phyloP scores from a whole-genome alignment of 2,888 invertebrate genomes.

The Megamerina dolium region DNA sequence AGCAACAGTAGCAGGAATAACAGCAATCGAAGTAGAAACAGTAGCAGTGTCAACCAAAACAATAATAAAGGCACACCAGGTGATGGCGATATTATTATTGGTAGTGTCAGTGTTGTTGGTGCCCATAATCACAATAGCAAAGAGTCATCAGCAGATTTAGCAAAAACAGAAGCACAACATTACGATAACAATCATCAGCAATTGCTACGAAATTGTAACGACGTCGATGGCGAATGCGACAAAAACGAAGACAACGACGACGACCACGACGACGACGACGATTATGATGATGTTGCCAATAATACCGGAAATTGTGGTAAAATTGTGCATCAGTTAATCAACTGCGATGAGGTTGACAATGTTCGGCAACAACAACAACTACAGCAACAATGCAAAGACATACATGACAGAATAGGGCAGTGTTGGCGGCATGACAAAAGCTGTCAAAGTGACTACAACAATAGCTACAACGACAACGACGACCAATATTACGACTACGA shows the following conservation, averaged over 20 bases:
- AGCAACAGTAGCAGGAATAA: constrained; percentile 10
- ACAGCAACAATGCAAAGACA: constrained; percentile 1
- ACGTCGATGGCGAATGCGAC: constrained; percentile 19
- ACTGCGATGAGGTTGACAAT: constrained; percentile 11
- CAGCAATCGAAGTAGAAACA: constrained; percentile 3
- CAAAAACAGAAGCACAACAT: constrained; percentile 17
- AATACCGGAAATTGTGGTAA: constrained; percentile 12
- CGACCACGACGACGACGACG: constrained; percentile 19
- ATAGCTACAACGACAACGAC: constrained; percentile 7
- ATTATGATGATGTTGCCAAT: constrained; percentile 13
- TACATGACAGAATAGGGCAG: constrained; percentile 6
- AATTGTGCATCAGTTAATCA: constrained; percentile 1
- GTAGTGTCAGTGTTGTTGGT: too few relatives aligned
- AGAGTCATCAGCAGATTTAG: constrained; percentile 16
- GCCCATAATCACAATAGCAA: too few relatives aligned
- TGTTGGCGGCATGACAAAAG: constrained; percentile 24
- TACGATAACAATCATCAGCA: constrained; percentile 6
- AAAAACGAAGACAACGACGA: constrained; percentile 20
- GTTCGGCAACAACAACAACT: constrained; percentile 12
- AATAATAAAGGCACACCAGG: too few relatives aligned
- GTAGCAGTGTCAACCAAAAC: too few relatives aligned
- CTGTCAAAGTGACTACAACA: constrained; percentile 21
- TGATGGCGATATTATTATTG: too few relatives aligned
- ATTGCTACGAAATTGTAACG: neutral
- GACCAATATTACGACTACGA: neutral